Evolutionary conservation across 2,888 invertebrate genomes (phyloP).

Genomic region (Chaetogeoica ovagalla): DNA sequence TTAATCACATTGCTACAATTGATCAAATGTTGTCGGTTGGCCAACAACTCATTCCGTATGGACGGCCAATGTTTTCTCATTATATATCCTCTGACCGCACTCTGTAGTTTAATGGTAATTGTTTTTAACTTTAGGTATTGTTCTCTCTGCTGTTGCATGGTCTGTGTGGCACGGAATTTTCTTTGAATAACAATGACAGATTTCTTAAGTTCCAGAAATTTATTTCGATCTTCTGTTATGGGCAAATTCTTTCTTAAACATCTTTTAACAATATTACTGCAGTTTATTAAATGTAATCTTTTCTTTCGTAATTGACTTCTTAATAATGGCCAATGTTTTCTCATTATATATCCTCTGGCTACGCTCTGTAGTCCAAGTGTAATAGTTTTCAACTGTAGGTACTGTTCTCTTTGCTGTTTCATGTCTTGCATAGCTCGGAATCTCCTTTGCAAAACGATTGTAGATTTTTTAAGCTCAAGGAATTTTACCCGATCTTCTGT

Average conservation of each 20-base stretch:
- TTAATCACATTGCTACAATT: slow-evolving; percentile 25
- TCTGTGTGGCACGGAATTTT: slow-evolving; percentile 34
- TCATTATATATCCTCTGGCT: slow-evolving; percentile 11
- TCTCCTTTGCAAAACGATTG: slow-evolving; percentile 36
- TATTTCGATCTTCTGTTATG: neutral
- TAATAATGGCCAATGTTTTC: slow-evolving; percentile 20
- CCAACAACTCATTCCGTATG: neutral
- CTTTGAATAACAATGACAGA: slow-evolving; percentile 43
- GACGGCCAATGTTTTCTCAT: slow-evolving; percentile 11
- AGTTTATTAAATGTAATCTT: neutral
- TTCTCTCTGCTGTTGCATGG: slow-evolving; percentile 30
- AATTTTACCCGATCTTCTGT: slow-evolving; percentile 6
- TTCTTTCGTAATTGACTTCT: neutral
- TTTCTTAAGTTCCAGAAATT: slow-evolving; percentile 31
- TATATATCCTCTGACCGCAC: slow-evolving; percentile 12
- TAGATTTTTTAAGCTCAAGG: slow-evolving; percentile 9
- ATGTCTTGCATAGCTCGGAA: slow-evolving; percentile 45
- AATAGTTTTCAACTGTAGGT: neutral
- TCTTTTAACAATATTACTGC: slow-evolving; percentile 34
- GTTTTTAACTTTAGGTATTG: slow-evolving; percentile 22
- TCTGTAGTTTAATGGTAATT: slow-evolving; percentile 30
- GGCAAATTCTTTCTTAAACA: slow-evolving; percentile 35
- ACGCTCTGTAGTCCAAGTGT: slow-evolving; percentile 26
- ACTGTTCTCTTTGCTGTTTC: slow-evolving; percentile 29
- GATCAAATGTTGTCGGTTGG: neutral